Evolutionary conservation across 2,888 invertebrate genomes (phyloP), one percentile per base, ranked within the genome.

Genomic region (Tubulanus polymorphus): DNA sequence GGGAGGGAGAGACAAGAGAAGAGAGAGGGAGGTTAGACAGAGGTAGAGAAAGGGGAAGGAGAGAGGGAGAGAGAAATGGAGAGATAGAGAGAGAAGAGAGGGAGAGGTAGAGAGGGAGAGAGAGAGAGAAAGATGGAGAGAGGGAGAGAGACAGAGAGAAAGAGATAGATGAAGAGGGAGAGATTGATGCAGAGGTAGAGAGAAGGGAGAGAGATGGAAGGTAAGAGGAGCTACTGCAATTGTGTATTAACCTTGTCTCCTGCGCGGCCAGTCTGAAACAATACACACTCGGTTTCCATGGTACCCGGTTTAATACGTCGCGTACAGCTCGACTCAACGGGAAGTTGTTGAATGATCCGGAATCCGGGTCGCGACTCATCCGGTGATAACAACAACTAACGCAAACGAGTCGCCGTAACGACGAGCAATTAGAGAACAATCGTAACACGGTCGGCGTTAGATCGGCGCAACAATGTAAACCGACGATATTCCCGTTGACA

Each of bases 401-500:
- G 61, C 70, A 69, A 35, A 71, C 67, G 37, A 76, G 53, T 18
- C 67, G 64, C 32, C 51, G 61, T 15, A 73, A 48, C 25, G 53
- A 61, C 12, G 63, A 54, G 23, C 68, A 41, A 2, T 57, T 30
- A 23, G 51, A 35, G 53, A 70, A 74, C 53, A 66, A 61, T 15
- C 61, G 57, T 54, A 77, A 56, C 67, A 73, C 69, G 3, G 68
- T 64, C 1, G 74, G 70, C 1, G 74, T 74, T 20, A 77, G 64
- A 53, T 76, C 76, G n/a, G 75, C 77, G 60, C 77, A 77, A 52
- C 74, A 73, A 57, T 77, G 77, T 15, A 77, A 62, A 3, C 77
- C 77, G 32, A 75, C 61, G 69, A 77, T 60, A 59, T 74, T 73
- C 15, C 67, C 58, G 27, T 49, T 48, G 51, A 5, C 25, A 15